These are phyloP conservation scores for Bubo scandiacus DNA, from an alignment of 2,113 vertebrate genomes.

Conservation along the genomic window DNA sequence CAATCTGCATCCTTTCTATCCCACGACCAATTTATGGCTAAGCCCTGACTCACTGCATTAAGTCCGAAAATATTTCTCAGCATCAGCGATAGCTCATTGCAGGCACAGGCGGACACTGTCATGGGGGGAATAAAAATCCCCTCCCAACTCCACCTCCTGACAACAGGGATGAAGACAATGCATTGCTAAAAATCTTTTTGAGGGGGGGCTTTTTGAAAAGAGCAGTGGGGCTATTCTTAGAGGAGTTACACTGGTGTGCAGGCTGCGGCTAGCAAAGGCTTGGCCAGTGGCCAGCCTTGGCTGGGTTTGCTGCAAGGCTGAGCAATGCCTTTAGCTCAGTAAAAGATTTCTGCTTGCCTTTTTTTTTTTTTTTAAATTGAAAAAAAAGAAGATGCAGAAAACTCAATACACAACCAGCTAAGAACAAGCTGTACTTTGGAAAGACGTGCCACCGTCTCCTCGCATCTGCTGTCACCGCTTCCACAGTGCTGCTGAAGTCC, in stretches of 20 bases:
- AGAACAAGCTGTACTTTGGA: neutral
- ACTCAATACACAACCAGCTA: neutral
- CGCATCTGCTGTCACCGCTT: fast-evolving
- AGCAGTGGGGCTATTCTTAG: neutral
- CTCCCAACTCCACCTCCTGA: neutral
- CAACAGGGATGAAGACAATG: neutral
- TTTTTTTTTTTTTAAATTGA: no score
- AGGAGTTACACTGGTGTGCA: neutral
- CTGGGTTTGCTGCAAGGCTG: neutral
- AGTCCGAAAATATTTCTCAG: neutral
- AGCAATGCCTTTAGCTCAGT: neutral
- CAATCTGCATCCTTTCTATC: slow-evolving; percentile 9
- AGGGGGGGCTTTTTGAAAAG: neutral
- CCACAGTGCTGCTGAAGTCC: neutral
- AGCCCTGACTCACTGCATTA: slow-evolving; percentile 32
- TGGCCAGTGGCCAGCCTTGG: neutral
- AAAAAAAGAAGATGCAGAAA: neutral
- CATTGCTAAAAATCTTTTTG: neutral
- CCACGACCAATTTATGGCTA: slow-evolving; percentile 22
- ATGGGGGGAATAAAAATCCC: neutral
- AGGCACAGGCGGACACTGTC: neutral
- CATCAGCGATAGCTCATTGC: neutral
- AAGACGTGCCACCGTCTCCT: neutral
- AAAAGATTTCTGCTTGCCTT: neutral
- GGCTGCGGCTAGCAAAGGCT: neutral